Evolutionary conservation across 2,797 vertebrate genomes (phyloP), one percentile per base, ranked within the genome.

Genomic region (Sitta carolinensis): DNA sequence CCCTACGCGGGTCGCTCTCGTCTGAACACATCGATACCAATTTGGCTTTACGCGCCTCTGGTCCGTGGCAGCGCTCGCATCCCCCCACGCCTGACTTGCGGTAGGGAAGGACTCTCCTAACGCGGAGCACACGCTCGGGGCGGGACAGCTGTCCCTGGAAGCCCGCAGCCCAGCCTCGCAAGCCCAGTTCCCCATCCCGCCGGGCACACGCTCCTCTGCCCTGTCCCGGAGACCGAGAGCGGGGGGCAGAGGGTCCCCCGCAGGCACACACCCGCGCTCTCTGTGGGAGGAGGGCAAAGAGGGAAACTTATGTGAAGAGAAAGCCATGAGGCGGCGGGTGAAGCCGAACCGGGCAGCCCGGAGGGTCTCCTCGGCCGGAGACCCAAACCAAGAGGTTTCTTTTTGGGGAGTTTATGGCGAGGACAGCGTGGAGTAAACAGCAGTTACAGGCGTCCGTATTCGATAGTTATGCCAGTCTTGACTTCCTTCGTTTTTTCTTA

Each of bases 21-120:
- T 12, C 23, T 34, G 4, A 40, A 7, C 67, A 9, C 15, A 11
- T 18, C 51, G 3, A 0, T 5, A 5, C 4, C 5, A 20, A 16
- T 34, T 57, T 32, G 69, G 9, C 3, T 23, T 9, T 21, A 13
- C 3, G 5, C 13, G 7, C 25, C 48, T 52, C 30, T 1, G 48
- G 13, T 10, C 45, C 26, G 12, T 14, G 59, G 27, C 64, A 25
- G 25, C 5, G 2, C 16, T 36, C 55, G 7, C 25, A 2, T 4
- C 8, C 18, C 47, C 22, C 25, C 30, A 1, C 16, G 27, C 8
- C 47, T 9, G 34, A 11, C 30, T 18, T 14, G 48, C 7, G 11
- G 14, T 16, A 25, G 43, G 63, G 62, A 52, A 22, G 29, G 40
- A 19, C 9, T 36, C 11, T 34, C 36, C 5, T 2, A 32, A 4